Base-by-base conservation (phyloP, 1,140 invertebrate genomes). In the Triops cancriformis region DNA sequence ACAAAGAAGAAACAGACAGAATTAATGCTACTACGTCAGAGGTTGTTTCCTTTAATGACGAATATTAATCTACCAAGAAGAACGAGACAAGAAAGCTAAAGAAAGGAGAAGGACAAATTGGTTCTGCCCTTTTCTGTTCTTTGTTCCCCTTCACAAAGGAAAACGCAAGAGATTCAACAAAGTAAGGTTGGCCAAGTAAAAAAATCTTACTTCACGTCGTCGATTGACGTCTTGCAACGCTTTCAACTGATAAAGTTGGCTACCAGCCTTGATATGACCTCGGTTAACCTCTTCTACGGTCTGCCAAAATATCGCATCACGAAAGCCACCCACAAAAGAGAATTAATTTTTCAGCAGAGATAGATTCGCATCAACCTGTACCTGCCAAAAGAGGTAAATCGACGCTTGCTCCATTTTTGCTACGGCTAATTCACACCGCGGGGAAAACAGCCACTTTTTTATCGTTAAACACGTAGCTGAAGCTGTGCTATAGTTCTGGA, bases 401-500 rank as follows among this genome's bases (percentile, higher is more conserved):
- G 89, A 87, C 23, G 92, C 92, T 81, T 85, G 81, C 28, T 88
- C 83, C 82, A 87, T 82, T 82, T 87, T 86, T 80, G 90, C 89
- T 73, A 95, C 84, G 28, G 88, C 87, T 18, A 92, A 86, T 85
- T 96, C 94, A 81, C 88, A 88, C 51, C 87, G 84, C 42, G 93
- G 85, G 43, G 92, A 91, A 86, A 99, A 99, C 28, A 99, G 85
- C 96, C 97, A 99, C 86, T 95, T 95, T 72, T 94, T 89, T 72
- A 99, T 87, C 75, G 91, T 89, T n/a, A 99, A 87, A 85, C 98
- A 99, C 14, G 95, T 98, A 75, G 94, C 94, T 31, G 95, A 96
- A 27, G 97, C 97, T n/a, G 97, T 99, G 79, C 94, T 97, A 83
- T 99, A 99, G 86, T 99, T 99, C 87, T 99, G 96, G 81, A 99